These are phyloP conservation scores for Halesus radiatus DNA, from an alignment of 1,140 invertebrate genomes.

Conservation along the genomic window DNA sequence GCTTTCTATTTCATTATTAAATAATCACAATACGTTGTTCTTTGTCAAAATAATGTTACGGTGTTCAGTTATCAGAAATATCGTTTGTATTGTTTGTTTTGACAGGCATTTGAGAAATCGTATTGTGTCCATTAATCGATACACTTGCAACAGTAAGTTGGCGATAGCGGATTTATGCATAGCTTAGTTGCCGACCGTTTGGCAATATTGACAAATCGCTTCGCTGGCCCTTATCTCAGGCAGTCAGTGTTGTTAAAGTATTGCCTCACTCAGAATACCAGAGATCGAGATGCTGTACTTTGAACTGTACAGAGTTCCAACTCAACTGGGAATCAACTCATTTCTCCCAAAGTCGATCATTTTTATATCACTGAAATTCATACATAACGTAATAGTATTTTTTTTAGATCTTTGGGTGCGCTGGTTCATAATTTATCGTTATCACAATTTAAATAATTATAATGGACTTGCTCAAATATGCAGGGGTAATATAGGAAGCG, in stretches of 20 bases:
- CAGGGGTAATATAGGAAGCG: too few species aligned
- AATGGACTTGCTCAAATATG: too few species aligned
- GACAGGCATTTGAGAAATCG: conserved; percentile 14
- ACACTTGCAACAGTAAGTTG: background rate
- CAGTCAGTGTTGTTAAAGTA: background rate
- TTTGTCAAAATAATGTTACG: background rate
- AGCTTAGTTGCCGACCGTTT: background rate
- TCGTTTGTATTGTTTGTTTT: background rate
- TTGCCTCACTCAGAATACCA: background rate
- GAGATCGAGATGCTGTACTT: background rate
- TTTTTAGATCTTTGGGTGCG: too few species aligned
- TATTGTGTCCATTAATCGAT: background rate
- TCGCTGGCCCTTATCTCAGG: conserved; percentile 3
- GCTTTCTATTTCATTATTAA: background rate
- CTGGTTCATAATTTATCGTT: too few species aligned
- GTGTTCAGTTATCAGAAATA: background rate
- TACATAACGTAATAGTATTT: too few species aligned
- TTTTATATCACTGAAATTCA: too few species aligned
- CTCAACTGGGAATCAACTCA: too few species aligned
- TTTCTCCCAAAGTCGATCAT: background rate
- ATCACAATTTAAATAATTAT: too few species aligned
- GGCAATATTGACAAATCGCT: conserved; percentile 5
- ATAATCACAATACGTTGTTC: conserved; percentile 1
- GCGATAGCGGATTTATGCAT: conserved; percentile 10
- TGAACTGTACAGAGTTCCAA: background rate